A percentile compares a stretch with the other conserved stretches of the same genome.
Conservation (phyloP, 1,140 invertebrate species). For the Archivesica marissinica region DNA sequence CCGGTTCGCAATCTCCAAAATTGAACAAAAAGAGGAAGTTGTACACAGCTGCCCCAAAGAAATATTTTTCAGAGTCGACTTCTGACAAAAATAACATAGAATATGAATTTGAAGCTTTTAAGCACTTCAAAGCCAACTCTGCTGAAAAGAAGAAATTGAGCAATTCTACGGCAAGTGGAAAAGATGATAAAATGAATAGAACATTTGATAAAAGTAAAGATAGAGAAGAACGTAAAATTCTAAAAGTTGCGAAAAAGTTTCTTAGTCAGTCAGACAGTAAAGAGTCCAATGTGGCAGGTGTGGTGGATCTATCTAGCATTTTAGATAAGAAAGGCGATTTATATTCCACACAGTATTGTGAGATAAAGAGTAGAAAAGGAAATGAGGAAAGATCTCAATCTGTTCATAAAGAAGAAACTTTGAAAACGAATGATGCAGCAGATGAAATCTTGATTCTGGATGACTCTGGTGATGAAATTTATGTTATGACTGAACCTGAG, state of each 20-base stretch:
- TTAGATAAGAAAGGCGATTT: constrained; percentile 50
- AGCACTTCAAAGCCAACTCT: background rate
- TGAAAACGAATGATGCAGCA: background rate
- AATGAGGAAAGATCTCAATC: background rate
- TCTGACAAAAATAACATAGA: background rate
- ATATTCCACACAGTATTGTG: constrained; percentile 49
- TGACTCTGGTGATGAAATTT: constrained; percentile 37
- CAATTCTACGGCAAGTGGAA: background rate
- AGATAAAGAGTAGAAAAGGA: constrained; percentile 35
- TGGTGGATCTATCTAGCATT: constrained; percentile 35
- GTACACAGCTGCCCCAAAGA: background rate
- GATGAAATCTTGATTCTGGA: constrained; percentile 18
- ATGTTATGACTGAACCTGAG: background rate
- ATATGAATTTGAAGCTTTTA: constrained; percentile 3
- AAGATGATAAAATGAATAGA: background rate
- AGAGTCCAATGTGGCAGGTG: constrained; percentile 44
- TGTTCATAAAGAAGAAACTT: background rate
- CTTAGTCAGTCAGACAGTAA: constrained; percentile 24
- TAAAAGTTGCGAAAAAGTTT: constrained; percentile 32
- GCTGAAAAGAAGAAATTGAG: background rate
- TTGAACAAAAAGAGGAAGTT: background rate
- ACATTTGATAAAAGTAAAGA: background rate
- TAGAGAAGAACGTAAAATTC: background rate
- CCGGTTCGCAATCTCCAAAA: constrained; percentile 37
- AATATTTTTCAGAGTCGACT: background rate